Evolutionary conservation across 2,888 invertebrate genomes (phyloP).

Genomic region (Folsomia candida): DNA sequence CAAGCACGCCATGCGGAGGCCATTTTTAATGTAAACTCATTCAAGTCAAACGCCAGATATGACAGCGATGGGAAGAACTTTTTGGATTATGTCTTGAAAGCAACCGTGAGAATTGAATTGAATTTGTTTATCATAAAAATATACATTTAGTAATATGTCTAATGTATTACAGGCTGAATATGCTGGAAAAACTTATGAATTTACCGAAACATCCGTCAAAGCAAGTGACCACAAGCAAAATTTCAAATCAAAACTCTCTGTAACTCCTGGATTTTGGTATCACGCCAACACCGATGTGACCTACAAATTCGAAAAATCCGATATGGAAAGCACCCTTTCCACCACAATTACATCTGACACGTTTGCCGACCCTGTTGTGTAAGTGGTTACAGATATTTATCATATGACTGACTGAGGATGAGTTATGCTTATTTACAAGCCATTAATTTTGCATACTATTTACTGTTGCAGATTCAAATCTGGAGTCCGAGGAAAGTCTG

Average conservation of each 20-base stretch:
- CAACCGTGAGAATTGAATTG: conserved; percentile 16
- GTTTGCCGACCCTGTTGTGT: conserved; percentile 39
- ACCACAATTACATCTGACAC: conserved; percentile 38
- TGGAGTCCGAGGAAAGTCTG: conserved; percentile 28
- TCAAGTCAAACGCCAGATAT: conserved; percentile 29
- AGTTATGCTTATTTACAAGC: neutral
- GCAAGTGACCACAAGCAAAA: conserved; percentile 27
- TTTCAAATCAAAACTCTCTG: conserved; percentile 31
- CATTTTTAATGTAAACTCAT: conserved; percentile 14
- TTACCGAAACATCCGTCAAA: conserved; percentile 39
- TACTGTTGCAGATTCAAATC: conserved; percentile 33
- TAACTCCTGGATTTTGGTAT: conserved; percentile 39
- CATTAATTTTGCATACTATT: neutral
- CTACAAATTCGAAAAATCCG: conserved; percentile 29
- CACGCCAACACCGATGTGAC: conserved; percentile 36
- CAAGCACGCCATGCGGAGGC: conserved; percentile 29
- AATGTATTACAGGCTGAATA: conserved; percentile 19
- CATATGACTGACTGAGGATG: neutral
- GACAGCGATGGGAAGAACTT: conserved; percentile 19
- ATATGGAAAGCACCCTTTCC: conserved; percentile 33
- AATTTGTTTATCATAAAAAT: neutral
- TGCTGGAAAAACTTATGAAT: conserved; percentile 40
- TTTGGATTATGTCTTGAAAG: conserved; percentile 23
- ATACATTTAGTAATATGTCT: neutral
- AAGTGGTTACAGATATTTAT: conserved; percentile 3